Percentiles rank a stretch among this genome's conserved stretches.
Evolutionary conservation across 2,113 vertebrate species (phyloP).

Genomic region (Steatornis caripensis): DNA sequence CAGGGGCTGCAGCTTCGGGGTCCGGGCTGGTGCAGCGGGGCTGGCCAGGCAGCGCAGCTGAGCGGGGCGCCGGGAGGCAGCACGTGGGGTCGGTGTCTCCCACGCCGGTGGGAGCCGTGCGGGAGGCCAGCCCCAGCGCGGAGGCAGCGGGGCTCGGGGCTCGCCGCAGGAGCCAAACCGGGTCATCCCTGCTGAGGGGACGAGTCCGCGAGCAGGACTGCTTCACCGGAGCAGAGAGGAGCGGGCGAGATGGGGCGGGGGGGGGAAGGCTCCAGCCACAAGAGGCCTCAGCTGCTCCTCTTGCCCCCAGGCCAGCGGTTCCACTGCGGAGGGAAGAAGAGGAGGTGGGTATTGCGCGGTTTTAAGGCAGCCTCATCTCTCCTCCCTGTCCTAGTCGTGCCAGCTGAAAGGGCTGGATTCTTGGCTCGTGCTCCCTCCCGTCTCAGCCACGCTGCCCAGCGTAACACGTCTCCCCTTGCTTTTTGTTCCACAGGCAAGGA

Average conservation of each 20-base stretch:
- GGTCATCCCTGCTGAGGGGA: background rate
- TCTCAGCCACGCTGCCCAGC: fast-evolving
- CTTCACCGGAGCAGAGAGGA: too few relatives aligned
- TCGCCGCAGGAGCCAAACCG: background rate
- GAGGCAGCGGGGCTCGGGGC: background rate
- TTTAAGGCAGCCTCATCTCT: background rate
- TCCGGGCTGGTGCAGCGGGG: too few relatives aligned
- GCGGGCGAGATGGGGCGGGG: background rate
- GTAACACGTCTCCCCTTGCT: background rate
- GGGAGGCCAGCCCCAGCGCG: fast-evolving
- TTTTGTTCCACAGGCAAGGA: background rate
- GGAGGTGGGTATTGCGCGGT: constrained; percentile 44
- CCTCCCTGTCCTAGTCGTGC: background rate
- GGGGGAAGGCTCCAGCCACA: background rate
- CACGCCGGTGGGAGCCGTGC: too few relatives aligned
- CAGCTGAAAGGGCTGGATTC: background rate
- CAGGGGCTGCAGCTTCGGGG: background rate
- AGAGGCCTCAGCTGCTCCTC: background rate
- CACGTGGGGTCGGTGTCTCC: background rate
- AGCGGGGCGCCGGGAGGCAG: background rate
- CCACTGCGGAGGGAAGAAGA: constrained; percentile 74
- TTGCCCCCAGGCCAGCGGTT: constrained; percentile 75
- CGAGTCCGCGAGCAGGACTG: too few relatives aligned
- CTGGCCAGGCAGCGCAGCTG: too few relatives aligned
- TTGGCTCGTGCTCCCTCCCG: fast-evolving